phyloP scores from a whole-genome alignment of 1,140 invertebrate genomes.

The Rhyzopertha dominica region DNA sequence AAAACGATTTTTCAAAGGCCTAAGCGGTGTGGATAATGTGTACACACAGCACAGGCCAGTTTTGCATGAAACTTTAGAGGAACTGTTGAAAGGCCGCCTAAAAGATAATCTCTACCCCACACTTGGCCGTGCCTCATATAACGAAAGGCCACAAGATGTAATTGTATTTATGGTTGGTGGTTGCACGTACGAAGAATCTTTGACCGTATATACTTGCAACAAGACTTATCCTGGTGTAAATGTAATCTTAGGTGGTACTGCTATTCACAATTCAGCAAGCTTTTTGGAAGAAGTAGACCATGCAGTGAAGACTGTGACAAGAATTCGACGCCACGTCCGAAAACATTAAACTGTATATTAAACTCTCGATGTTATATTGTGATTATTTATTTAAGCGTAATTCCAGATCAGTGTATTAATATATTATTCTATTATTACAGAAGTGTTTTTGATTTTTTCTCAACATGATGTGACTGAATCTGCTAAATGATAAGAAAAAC shows the following conservation, averaged over 20 bases:
- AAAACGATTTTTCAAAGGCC: slow-evolving; percentile 83
- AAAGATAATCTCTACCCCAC: slow-evolving; percentile 79
- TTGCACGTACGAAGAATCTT: slow-evolving; percentile 93
- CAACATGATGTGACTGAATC: too few relatives aligned
- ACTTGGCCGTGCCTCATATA: slow-evolving; percentile 56
- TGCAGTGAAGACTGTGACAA: slow-evolving; percentile 40
- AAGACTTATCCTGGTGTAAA: slow-evolving; percentile 66
- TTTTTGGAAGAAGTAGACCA: slow-evolving; percentile 69
- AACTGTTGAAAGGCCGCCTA: slow-evolving; percentile 82
- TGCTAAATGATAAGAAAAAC: too few relatives aligned
- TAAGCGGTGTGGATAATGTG: slow-evolving; percentile 95
- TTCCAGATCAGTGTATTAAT: too few relatives aligned
- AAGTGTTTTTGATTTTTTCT: too few relatives aligned
- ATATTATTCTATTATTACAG: too few relatives aligned
- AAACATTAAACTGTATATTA: too few relatives aligned
- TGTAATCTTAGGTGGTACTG: slow-evolving; percentile 85
- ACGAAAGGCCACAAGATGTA: slow-evolving; percentile 73
- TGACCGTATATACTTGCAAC: slow-evolving; percentile 79
- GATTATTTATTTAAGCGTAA: too few relatives aligned
- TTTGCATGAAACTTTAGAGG: slow-evolving; percentile 79
- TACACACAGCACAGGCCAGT: slow-evolving; percentile 93
- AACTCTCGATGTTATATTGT: too few relatives aligned
- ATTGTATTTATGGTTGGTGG: slow-evolving; percentile 95
- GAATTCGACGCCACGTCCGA: slow-evolving; percentile 24
- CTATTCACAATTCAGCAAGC: slow-evolving; percentile 81